These are phyloP conservation scores for Gymnosoma rotundatum DNA, from an alignment of 2,888 invertebrate genomes.

Conservation along the genomic window DNA sequence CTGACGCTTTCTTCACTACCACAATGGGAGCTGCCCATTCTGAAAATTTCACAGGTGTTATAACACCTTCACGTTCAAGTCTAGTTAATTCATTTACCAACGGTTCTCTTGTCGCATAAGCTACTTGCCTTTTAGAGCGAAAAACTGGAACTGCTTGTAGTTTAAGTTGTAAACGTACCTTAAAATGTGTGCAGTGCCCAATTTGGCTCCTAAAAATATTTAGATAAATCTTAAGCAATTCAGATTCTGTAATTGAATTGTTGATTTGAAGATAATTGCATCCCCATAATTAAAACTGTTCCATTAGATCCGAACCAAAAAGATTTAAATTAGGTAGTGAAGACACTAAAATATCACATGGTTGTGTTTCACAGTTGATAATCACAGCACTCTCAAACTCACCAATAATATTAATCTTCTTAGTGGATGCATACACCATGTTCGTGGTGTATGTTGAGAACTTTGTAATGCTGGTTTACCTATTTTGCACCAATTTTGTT, in stretches of 20 bases:
- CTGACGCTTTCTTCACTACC: constrained; percentile 62
- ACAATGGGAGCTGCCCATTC: constrained; percentile 71
- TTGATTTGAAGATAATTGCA: background rate
- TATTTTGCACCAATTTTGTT: no score
- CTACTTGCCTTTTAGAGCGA: constrained; percentile 62
- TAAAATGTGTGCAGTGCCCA: constrained; percentile 37
- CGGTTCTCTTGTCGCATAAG: constrained; percentile 62
- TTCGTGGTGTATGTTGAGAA: no score
- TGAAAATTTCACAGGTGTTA: constrained; percentile 64
- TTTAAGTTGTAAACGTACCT: constrained; percentile 46
- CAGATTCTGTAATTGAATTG: constrained; percentile 4
- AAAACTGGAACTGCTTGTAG: constrained; percentile 56
- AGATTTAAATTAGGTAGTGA: constrained; percentile 48
- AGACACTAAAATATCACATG: constrained; percentile 33
- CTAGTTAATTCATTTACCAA: constrained; percentile 57
- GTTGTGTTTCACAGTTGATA: background rate
- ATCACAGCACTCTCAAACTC: no score
- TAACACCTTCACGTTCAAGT: constrained; percentile 58
- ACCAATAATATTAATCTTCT: no score
- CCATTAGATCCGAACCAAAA: constrained; percentile 52
- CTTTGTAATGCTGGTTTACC: no score
- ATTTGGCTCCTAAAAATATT: constrained; percentile 30
- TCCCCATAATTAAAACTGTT: constrained; percentile 53
- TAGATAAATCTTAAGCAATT: no score
- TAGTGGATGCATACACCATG: no score